phyloP scores from a whole-genome alignment of 2,113 vertebrate genomes.

The Platysternon megacephalum region DNA sequence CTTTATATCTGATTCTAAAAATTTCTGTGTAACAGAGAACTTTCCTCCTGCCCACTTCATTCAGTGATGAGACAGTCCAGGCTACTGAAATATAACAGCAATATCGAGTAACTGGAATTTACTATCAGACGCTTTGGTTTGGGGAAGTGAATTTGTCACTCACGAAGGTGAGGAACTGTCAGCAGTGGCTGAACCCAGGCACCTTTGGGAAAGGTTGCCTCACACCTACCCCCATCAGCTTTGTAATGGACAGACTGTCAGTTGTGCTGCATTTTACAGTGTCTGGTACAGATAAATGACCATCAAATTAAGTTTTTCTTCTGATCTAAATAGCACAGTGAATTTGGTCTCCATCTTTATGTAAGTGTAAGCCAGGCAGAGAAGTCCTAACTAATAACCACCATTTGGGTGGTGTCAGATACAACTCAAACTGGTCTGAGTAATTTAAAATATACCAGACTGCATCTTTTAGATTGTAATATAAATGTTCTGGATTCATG shows the following conservation, averaged over 20 bases:
- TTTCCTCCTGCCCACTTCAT: not conserved
- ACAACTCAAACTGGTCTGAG: not conserved
- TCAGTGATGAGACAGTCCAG: not conserved
- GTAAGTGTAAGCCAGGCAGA: not conserved
- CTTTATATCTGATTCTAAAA: slow-evolving; percentile 14
- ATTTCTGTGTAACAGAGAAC: not conserved
- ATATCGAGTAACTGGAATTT: not conserved
- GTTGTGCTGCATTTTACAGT: fast-evolving
- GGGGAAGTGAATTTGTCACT: not conserved
- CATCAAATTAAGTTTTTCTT: not conserved
- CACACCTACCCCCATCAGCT: fast-evolving
- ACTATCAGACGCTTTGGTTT: not conserved
- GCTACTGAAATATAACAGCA: not conserved
- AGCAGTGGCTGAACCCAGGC: not conserved
- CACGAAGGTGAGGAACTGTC: not conserved
- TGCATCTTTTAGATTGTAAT: not conserved
- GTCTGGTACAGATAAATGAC: not conserved
- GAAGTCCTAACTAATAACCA: not conserved
- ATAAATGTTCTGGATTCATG: slow-evolving; percentile 30
- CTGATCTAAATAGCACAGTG: not conserved
- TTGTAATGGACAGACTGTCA: not conserved
- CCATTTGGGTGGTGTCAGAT: not conserved
- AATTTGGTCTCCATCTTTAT: not conserved
- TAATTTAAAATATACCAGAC: slow-evolving; percentile 13
- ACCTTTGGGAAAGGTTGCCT: not conserved